phyloP scores from a whole-genome alignment of 2,888 invertebrate species.

The Malachius bipustulatus region DNA sequence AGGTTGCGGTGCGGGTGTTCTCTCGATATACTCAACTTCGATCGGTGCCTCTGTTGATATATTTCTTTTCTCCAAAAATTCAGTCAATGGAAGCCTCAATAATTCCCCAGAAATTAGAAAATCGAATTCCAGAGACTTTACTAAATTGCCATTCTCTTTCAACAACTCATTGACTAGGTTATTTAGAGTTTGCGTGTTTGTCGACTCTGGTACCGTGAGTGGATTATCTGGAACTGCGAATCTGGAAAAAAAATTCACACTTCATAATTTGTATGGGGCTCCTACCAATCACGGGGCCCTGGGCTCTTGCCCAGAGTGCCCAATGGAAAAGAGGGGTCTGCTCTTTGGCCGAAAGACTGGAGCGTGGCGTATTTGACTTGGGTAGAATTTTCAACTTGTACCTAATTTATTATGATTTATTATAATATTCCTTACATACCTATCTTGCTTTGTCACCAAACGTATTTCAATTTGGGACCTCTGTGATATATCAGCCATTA shows the following conservation, averaged over 20 bases:
- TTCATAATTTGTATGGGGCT: no score
- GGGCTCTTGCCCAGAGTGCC: no score
- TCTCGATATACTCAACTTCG: constrained; percentile 83
- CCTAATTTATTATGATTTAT: no score
- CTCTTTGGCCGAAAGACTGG: no score
- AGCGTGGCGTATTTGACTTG: no score
- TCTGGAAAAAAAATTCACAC: constrained; percentile 44
- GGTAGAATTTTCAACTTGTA: no score
- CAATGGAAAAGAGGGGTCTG: no score
- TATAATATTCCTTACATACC: no score
- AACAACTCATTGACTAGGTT: constrained; percentile 68
- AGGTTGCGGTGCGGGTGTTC: constrained; percentile 83
- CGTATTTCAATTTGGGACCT: no score
- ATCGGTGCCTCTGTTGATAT: constrained; percentile 74
- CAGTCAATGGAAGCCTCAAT: constrained; percentile 54
- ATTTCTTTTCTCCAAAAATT: constrained; percentile 64
- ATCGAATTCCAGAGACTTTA: constrained; percentile 60
- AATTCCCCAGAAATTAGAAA: constrained; percentile 80
- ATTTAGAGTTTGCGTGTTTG: constrained; percentile 59
- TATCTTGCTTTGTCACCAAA: no score
- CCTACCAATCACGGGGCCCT: no score
- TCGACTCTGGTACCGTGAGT: constrained; percentile 65
- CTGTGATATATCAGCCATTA: no score
- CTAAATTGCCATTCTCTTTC: constrained; percentile 42
- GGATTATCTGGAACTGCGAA: constrained; percentile 80